A percentile compares a stretch with the other conserved stretches of the same genome.
phyloP scores from a whole-genome alignment of 2,113 vertebrate species.

The Pogonocichla stellata region DNA sequence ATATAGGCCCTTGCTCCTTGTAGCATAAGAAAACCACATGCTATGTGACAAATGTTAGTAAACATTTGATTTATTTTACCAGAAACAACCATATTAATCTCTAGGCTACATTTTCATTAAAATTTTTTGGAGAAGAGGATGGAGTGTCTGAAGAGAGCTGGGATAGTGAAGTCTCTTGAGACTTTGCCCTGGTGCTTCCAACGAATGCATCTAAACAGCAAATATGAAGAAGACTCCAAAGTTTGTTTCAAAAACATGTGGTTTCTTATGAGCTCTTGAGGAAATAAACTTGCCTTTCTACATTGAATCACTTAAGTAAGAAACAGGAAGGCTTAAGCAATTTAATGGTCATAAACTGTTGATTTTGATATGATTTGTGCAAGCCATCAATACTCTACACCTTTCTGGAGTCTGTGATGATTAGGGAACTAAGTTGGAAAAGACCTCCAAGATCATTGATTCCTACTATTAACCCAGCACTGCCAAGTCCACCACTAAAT shows the following conservation, averaged over 20 bases:
- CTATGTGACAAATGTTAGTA: background rate
- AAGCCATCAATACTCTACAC: background rate
- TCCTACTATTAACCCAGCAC: background rate
- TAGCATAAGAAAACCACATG: background rate
- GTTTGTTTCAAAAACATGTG: background rate
- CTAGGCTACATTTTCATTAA: background rate
- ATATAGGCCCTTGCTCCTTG: background rate
- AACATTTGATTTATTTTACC: background rate
- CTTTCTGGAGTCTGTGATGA: background rate
- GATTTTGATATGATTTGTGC: background rate
- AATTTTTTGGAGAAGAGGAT: background rate
- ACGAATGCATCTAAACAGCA: background rate
- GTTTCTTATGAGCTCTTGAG: background rate
- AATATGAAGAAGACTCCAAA: background rate
- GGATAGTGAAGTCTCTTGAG: background rate
- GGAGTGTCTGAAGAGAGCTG: rapidly evolving
- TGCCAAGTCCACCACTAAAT: background rate
- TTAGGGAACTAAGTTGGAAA: background rate
- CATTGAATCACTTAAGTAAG: background rate
- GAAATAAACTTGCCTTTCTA: background rate
- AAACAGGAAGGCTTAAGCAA: background rate
- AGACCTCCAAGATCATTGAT: background rate
- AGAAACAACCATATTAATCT: background rate
- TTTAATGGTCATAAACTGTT: background rate
- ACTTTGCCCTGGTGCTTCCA: background rate